These are phyloP conservation scores for Lophius piscatorius DNA, from an alignment of 2,113 vertebrate species.

Conservation along the genomic window DNA sequence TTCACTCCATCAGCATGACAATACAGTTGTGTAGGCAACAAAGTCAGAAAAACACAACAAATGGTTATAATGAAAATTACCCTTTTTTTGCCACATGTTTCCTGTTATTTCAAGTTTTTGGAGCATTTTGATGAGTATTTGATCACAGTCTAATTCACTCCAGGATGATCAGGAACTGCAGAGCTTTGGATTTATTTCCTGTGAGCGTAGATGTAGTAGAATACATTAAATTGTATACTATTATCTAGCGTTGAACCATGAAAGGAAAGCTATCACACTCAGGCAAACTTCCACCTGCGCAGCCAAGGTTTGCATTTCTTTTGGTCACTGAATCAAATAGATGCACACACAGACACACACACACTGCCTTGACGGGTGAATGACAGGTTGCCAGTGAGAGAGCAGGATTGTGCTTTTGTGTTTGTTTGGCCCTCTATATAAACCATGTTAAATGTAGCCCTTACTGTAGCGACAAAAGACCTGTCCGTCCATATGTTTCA, in stretches of 20 bases:
- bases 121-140: background rate
- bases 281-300: constrained; percentile 79
- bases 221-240: too few species aligned
- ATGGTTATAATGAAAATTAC: background rate
- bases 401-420: constrained; percentile 62
- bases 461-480: constrained; percentile 68
- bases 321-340: constrained; percentile 20
- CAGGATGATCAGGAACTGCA: too few species aligned
- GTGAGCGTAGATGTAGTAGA: too few species aligned
- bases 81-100: too few species aligned
- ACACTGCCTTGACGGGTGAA: constrained; percentile 33
- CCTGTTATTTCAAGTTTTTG: background rate
- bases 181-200: too few species aligned
- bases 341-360: constrained; percentile 27
- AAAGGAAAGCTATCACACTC: constrained; percentile 46
- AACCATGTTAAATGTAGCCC: constrained; percentile 59
- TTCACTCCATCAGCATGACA: constrained; percentile 1
- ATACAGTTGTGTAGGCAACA: constrained; percentile 7
- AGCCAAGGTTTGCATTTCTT: constrained; percentile 76
- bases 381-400: constrained; percentile 55
- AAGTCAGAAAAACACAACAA: constrained; percentile 4
- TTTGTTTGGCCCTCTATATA: constrained; percentile 63
- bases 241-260: too few species aligned
- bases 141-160: too few species aligned
- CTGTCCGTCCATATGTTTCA: constrained; percentile 72